Percentiles rank a stretch among this genome's conserved stretches.
Evolutionary conservation across 2,113 vertebrate genomes (phyloP).

Genomic region (Azemiops feae): DNA sequence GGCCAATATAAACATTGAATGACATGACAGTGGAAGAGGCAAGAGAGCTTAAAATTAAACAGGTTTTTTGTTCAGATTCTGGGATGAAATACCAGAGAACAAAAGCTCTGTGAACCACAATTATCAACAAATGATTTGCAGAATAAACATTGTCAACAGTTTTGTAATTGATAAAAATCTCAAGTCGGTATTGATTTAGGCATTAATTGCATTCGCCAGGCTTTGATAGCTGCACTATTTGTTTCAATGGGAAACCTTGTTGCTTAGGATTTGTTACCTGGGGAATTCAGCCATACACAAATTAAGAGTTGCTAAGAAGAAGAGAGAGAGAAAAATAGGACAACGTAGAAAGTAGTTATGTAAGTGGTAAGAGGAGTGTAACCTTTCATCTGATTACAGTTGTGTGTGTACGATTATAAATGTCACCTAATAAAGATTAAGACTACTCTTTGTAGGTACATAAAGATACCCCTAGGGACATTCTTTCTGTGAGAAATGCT

Average conservation of each 20-base stretch:
- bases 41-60: not conserved
- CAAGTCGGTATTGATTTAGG: constrained; percentile 38
- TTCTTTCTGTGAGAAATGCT: not conserved
- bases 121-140: constrained; percentile 30
- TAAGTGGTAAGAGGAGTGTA: not conserved
- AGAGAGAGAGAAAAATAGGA: not conserved
- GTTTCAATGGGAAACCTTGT: constrained; percentile 27
- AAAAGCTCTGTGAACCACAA: constrained; percentile 22
- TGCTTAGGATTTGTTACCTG: constrained; percentile 48
- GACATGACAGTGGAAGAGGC: constrained; percentile 24
- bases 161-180: constrained; percentile 26
- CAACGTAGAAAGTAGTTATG: not conserved
- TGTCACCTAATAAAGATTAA: not conserved
- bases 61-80: not conserved
- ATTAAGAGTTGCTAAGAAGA: constrained; percentile 31
- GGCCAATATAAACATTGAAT: constrained; percentile 1
- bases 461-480: not conserved
- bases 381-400: not conserved
- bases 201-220: constrained; percentile 36
- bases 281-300: not conserved
- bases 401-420: not conserved
- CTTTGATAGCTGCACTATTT: not conserved
- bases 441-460: not conserved
- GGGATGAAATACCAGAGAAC: not conserved
- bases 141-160: constrained; percentile 40